Percentiles rank a stretch among this genome's conserved stretches.
Evolutionary conservation across 2,797 vertebrate species (phyloP).

Genomic region (Crenuchus spilurus): DNA sequence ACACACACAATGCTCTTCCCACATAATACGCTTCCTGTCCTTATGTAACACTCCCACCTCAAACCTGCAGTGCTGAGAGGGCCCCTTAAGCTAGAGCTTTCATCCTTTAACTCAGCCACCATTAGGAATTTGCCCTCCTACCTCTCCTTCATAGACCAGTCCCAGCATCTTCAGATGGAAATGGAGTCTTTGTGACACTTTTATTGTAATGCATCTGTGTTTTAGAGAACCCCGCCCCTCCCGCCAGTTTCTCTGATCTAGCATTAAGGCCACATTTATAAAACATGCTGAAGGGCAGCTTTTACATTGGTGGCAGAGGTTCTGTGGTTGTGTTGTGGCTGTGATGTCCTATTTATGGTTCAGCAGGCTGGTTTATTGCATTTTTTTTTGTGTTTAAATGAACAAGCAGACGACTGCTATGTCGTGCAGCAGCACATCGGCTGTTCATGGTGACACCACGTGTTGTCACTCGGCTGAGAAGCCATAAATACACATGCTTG

Average conservation of each 20-base stretch:
- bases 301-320: neutral
- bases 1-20: conserved; percentile 27
- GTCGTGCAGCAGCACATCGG: conserved; percentile 38
- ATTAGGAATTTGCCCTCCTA: neutral
- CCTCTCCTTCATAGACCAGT: neutral
- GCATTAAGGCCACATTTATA: no score
- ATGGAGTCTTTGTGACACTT: conserved; percentile 18
- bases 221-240: neutral
- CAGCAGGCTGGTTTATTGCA: conserved; percentile 13
- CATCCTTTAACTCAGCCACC: conserved; percentile 8
- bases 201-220: neutral
- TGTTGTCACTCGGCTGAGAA: conserved; percentile 41
- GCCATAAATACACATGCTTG: conserved; percentile 46
- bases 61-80: conserved; percentile 27
- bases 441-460: conserved; percentile 46
- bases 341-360: conserved; percentile 9
- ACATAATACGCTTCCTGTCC: conserved; percentile 32
- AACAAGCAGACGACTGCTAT: conserved; percentile 25
- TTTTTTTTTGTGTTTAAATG: conserved; percentile 18
- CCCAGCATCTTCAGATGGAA: conserved; percentile 2
- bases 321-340: neutral
- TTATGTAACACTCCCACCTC: conserved; percentile 57
- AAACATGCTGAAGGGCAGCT: neutral
- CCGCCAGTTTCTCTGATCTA: neutral
- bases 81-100: conserved; percentile 18